phyloP scores from a whole-genome alignment of 2,797 vertebrate species.

The Bovichtus variegatus region DNA sequence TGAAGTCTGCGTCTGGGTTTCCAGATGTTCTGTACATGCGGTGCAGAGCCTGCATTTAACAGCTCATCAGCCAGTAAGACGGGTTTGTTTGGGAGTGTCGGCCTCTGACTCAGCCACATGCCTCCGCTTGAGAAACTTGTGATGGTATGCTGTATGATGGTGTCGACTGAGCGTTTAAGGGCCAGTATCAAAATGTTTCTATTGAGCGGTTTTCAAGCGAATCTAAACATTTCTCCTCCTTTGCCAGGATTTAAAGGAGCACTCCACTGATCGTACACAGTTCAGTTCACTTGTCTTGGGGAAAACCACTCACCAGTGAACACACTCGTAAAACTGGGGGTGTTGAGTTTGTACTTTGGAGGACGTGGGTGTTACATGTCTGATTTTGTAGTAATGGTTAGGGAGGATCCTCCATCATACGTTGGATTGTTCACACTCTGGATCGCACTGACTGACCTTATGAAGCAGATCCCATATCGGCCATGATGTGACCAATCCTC shows the following conservation, averaged over 20 bases:
- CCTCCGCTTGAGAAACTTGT: constrained; percentile 25
- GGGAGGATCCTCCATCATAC: neutral
- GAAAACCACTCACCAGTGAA: neutral
- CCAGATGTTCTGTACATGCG: constrained; percentile 13
- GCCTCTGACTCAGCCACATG: constrained; percentile 41
- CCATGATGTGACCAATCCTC: neutral
- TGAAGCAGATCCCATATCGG: neutral
- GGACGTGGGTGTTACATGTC: neutral
- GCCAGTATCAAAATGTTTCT: neutral
- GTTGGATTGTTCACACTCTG: neutral
- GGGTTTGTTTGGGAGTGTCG: constrained; percentile 62
- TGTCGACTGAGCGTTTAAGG: neutral
- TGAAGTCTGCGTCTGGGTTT: constrained; percentile 18
- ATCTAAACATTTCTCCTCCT: neutral
- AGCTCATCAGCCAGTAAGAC: constrained; percentile 38
- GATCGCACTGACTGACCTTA: neutral
- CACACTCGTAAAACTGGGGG: neutral
- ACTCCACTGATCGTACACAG: no score
- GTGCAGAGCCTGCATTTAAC: constrained; percentile 12
- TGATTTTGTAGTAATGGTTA: neutral
- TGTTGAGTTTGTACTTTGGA: neutral
- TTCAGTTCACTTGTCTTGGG: neutral
- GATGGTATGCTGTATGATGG: neutral
- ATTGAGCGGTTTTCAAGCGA: neutral
- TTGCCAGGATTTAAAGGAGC: neutral